A percentile compares a stretch with the other conserved stretches of the same genome.
These are phyloP conservation scores for Mesopsocus fuscifrons DNA, from an alignment of 2,888 invertebrate species.

Conservation along the genomic window DNA sequence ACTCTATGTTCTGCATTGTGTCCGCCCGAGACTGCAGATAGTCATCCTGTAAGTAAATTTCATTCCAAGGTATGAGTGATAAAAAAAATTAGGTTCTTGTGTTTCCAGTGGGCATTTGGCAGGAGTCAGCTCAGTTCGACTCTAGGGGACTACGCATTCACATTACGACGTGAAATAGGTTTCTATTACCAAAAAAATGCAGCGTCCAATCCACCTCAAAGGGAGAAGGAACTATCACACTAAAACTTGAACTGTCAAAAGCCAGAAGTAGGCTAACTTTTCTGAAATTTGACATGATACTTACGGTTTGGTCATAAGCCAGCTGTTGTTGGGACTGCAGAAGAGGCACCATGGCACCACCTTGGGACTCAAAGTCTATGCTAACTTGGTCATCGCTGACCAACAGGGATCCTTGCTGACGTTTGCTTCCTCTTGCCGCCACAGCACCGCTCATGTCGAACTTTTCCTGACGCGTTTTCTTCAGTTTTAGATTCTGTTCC, in stretches of 20 bases:
- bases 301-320: slow-evolving; percentile 23
- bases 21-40: slow-evolving; percentile 88
- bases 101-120: too few species aligned
- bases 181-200: too few species aligned
- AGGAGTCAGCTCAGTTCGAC: too few species aligned
- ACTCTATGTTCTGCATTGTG: slow-evolving; percentile 98
- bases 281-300: too few species aligned
- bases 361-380: slow-evolving; percentile 52
- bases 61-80: not conserved
- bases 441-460: not conserved
- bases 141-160: too few species aligned
- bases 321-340: slow-evolving; percentile 25
- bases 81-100: not conserved
- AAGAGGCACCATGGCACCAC: slow-evolving; percentile 28
- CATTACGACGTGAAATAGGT: too few species aligned
- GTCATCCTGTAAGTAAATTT: slow-evolving; percentile 34
- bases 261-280: too few species aligned
- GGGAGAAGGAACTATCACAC: too few species aligned
- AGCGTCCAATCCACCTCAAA: too few species aligned
- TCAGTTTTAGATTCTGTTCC: not conserved
- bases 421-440: slow-evolving; percentile 8
- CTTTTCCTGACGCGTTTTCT: not conserved
- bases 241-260: too few species aligned
- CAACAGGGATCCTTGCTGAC: slow-evolving; percentile 13
- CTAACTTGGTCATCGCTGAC: slow-evolving; percentile 53